These are phyloP conservation scores for Saturnia japonica DNA, from an alignment of 2,888 invertebrate genomes.

Conservation along the genomic window DNA sequence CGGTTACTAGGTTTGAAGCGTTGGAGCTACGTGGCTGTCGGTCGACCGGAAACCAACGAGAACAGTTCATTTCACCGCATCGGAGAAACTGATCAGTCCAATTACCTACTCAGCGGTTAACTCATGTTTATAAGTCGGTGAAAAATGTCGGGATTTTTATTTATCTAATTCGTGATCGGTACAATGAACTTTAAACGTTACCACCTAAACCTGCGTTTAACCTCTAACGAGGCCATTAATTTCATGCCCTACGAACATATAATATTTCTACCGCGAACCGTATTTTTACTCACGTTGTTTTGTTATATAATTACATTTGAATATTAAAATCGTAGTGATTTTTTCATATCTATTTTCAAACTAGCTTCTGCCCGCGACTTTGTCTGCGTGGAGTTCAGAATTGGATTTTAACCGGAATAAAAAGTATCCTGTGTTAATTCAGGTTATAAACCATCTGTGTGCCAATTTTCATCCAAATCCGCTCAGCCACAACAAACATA, in stretches of 20 bases:
- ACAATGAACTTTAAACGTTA: constrained; percentile 20
- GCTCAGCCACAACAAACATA: too few relatives aligned
- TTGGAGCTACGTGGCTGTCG: not conserved
- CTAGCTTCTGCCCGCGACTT: too few relatives aligned
- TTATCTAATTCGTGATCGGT: constrained; percentile 11
- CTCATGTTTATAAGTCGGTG: constrained; percentile 18
- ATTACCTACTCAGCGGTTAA: constrained; percentile 15
- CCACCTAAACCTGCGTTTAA: constrained; percentile 8
- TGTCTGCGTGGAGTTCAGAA: too few relatives aligned
- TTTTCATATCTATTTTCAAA: too few relatives aligned
- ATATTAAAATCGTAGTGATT: too few relatives aligned
- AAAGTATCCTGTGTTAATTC: too few relatives aligned
- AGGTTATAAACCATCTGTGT: too few relatives aligned
- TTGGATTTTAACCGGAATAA: too few relatives aligned
- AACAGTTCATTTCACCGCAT: constrained; percentile 23
- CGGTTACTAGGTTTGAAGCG: not conserved
- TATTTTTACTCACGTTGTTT: not conserved
- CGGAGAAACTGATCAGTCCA: constrained; percentile 14
- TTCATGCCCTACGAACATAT: constrained; percentile 17
- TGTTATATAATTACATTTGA: not conserved
- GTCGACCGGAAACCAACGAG: constrained; percentile 11
- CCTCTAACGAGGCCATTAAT: constrained; percentile 22
- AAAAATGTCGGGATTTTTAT: constrained; percentile 13
- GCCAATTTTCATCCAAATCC: too few relatives aligned
- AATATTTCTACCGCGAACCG: not conserved